These are phyloP conservation scores for Scalopus aquaticus DNA, from an alignment of 2,113 vertebrate genomes.

Conservation along the genomic window DNA sequence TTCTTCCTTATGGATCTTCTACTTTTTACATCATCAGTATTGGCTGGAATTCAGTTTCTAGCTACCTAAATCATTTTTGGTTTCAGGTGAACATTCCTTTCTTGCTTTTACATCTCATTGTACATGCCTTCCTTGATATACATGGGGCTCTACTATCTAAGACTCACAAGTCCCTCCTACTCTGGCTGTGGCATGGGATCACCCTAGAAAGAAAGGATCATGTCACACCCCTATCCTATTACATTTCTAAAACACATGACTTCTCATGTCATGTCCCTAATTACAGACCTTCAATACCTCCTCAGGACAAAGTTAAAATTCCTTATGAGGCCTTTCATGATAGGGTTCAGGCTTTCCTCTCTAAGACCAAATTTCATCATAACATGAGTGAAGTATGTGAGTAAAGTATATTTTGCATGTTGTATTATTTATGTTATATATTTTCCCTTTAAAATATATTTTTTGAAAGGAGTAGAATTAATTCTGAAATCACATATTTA, in stretches of 20 bases:
- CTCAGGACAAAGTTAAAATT: not conserved
- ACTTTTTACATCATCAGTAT: not conserved
- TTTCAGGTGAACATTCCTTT: not conserved
- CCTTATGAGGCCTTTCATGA: not conserved
- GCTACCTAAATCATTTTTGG: not conserved
- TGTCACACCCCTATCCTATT: not conserved
- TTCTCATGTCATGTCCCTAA: not conserved
- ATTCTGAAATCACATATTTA: not conserved
- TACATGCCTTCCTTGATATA: too few relatives aligned
- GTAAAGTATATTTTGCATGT: not conserved
- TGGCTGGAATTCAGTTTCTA: not conserved
- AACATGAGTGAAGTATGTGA: too few relatives aligned
- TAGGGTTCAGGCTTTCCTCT: not conserved
- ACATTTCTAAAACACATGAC: not conserved
- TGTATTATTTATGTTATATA: not conserved
- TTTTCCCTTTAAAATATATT: not conserved
- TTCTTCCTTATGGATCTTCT: not conserved
- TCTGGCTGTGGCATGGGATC: not conserved
- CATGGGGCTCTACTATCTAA: not conserved
- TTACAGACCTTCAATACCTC: not conserved
- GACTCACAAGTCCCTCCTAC: not conserved
- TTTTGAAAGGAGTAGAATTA: constrained; percentile 16
- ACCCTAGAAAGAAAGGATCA: not conserved
- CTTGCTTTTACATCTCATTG: not conserved
- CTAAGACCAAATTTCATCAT: not conserved